Evolutionary conservation across 2,888 invertebrate species (phyloP).

Genomic region (Mechanitis messenoides): DNA sequence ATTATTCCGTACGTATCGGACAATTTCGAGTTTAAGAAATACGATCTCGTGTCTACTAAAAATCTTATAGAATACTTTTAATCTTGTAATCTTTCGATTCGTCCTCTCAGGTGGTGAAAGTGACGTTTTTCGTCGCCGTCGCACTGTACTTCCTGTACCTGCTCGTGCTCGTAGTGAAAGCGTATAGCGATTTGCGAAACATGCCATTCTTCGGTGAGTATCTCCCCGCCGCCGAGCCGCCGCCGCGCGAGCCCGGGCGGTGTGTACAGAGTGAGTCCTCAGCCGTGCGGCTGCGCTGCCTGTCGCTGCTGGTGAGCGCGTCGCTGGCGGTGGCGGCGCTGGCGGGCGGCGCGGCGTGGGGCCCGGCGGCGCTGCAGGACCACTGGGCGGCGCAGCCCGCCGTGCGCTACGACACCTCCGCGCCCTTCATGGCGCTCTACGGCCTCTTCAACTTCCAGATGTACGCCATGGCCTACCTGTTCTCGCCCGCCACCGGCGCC

Average conservation of each 20-base stretch:
- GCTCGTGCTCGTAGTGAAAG: constrained; percentile 87
- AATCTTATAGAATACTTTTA: constrained; percentile 10
- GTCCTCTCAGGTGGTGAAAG: constrained; percentile 87
- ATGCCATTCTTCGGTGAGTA: constrained; percentile 98
- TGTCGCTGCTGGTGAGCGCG: constrained; percentile 89
- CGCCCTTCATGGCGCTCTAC: constrained; percentile 97
- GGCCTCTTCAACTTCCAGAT: constrained; percentile 95
- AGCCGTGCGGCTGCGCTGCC: constrained; percentile 94
- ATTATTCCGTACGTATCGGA: constrained; percentile 83
- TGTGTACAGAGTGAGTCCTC: constrained; percentile 23
- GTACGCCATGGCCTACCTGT: constrained; percentile 95
- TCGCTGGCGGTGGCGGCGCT: too few species aligned
- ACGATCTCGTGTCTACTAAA: not conserved
- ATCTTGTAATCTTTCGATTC: constrained; percentile 12
- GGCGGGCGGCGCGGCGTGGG: constrained; percentile 79
- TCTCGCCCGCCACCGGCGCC: constrained; percentile 89
- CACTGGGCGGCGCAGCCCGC: constrained; percentile 94
- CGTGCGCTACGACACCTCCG: constrained; percentile 92
- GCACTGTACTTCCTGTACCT: constrained; percentile 91
- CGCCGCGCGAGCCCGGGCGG: too few species aligned
- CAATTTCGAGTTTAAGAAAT: not conserved
- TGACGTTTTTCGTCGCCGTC: constrained; percentile 91
- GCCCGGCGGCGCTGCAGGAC: constrained; percentile 92
- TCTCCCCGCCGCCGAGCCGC: too few species aligned
- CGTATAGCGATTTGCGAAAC: constrained; percentile 94